phyloP scores from a whole-genome alignment of 2,888 invertebrate species.

The Fragum sueziense region DNA sequence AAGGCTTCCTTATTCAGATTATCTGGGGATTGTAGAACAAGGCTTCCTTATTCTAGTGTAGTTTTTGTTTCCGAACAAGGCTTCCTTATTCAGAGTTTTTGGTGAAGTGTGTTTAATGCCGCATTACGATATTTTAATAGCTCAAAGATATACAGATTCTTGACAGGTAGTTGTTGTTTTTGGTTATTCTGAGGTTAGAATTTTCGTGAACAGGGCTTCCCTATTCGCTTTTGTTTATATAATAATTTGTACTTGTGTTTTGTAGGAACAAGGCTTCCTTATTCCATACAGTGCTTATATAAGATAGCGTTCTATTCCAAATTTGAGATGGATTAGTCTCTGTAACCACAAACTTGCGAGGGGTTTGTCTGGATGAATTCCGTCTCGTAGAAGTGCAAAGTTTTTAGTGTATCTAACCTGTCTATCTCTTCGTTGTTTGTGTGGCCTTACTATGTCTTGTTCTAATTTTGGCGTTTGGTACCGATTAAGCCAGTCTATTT shows the following conservation, averaged over 20 bases:
- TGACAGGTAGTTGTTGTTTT: not conserved
- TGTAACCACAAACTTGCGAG: not conserved
- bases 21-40: not conserved
- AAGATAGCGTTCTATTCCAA: not conserved
- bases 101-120: no score
- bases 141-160: not conserved
- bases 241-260: no score
- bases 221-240: no score
- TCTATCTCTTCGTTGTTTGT: not conserved
- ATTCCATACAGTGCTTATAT: not conserved
- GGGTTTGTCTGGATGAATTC: not conserved
- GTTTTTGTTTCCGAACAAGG: not conserved
- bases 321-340: not conserved
- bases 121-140: no score
- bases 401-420: not conserved
- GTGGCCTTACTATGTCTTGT: not conserved
- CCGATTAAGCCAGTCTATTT: not conserved
- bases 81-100: conserved; percentile 2
- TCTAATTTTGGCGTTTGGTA: not conserved
- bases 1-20: no score
- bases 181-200: no score
- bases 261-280: not conserved
- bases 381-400: not conserved
- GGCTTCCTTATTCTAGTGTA: conserved; percentile 2
- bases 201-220: not conserved